Conservation (phyloP, 2,888 invertebrate species). For the Rotaria sp. region DNA sequence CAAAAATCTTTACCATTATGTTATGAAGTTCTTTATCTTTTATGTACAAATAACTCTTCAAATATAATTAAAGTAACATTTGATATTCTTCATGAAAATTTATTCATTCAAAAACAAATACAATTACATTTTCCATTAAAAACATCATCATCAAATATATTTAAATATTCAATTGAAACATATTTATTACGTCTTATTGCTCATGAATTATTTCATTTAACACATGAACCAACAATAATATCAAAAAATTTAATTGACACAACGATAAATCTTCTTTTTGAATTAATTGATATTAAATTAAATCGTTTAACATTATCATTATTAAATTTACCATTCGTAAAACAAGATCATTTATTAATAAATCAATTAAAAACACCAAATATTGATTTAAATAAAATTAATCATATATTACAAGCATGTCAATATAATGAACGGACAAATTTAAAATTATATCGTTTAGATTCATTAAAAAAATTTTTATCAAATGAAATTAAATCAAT, state of each 20-base stretch:
- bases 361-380: slow-evolving; percentile 16
- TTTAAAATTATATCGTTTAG: slow-evolving; percentile 28
- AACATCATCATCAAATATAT: background rate
- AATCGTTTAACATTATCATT: background rate
- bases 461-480: slow-evolving; percentile 16
- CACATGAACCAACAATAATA: background rate
- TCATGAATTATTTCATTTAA: slow-evolving; percentile 18
- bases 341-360: background rate
- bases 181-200: slow-evolving; percentile 6
- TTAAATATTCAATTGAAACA: slow-evolving; percentile 26
- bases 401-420: slow-evolving; percentile 6
- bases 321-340: background rate
- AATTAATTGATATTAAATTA: slow-evolving; percentile 9
- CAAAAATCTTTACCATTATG: background rate
- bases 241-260: slow-evolving; percentile 16
- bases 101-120: slow-evolving; percentile 1
- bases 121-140: slow-evolving; percentile 20
- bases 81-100: slow-evolving; percentile 13
- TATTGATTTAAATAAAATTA: slow-evolving; percentile 13
- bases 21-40: slow-evolving; percentile 16
- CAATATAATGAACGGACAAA: background rate
- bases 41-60: slow-evolving; percentile 1
- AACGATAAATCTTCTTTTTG: slow-evolving; percentile 23
- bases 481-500: background rate
- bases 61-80: slow-evolving; percentile 23